Evolutionary conservation across 2,888 invertebrate species (phyloP), one percentile per base, ranked within the genome.

Genomic region (Nephrotoma appendiculata): DNA sequence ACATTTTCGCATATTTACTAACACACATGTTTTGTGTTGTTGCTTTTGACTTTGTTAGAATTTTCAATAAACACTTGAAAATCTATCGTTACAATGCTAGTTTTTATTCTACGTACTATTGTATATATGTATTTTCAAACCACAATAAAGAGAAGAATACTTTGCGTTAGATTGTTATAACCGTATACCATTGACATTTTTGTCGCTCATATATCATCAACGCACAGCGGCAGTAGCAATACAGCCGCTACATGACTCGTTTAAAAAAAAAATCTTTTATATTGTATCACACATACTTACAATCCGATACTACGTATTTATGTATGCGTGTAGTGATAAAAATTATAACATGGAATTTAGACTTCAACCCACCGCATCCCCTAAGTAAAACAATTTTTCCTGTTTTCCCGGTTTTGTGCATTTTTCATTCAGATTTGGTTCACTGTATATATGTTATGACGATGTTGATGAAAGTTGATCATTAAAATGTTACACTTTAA

Each of bases 401-500:
- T 15, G 6, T 52, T 52, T 15, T 4, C 15, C 48, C 12, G 52
- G 5, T 52, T 15, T 52, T 52, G 52, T 52, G 52, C 15, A 6
- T 5, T 15, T 52, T 52, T 52, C 52, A 52, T 15, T 52, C 15
- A 52, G 15, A 52, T 19, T 52, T 52, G n/a, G 15, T 52, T 52
- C 52, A 31, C 71, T 31, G 84, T 48, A 84, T 42, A 3, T 31
- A 42, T 42, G 84, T 12, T 84, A 31, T 31, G 0, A 31, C 31
- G 1, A n/a, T 42, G 41, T 43, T 42, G 42, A 84, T 84, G 84
- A 42, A n/a, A 42, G 84, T 42, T 43, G 84, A 84, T 84, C 84
- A 84, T 84, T 84, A 84, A 84, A 84, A 84, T 84, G 84, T 84
- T 84, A 84, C 84, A 84, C 84, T 84, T 84, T 84, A 84, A 84